Percentiles rank a stretch among this genome's conserved stretches.
These are phyloP conservation scores for Hycleus phaleratus DNA, from an alignment of 1,140 invertebrate species.

Conservation along the genomic window DNA sequence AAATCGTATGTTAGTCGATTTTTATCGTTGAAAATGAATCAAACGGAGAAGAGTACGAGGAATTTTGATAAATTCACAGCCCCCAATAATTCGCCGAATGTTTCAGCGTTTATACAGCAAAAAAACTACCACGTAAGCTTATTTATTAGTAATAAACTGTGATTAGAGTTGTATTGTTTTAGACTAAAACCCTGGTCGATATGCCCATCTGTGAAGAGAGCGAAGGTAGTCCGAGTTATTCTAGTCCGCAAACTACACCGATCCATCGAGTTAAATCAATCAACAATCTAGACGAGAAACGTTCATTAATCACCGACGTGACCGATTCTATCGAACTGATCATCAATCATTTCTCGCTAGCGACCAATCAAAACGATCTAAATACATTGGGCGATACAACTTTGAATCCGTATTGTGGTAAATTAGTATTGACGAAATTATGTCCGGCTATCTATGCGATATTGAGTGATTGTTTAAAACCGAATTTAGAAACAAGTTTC, in stretches of 20 bases:
- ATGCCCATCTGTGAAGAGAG: constrained; percentile 54
- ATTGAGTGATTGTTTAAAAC: constrained; percentile 74
- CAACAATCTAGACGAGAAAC: constrained; percentile 35
- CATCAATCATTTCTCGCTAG: constrained; percentile 50
- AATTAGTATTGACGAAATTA: constrained; percentile 62
- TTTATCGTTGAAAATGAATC: constrained; percentile 50
- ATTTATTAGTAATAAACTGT: neutral
- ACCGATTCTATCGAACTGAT: constrained; percentile 59
- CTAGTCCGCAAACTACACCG: constrained; percentile 43
- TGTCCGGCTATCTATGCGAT: constrained; percentile 80
- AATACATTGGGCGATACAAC: constrained; percentile 47
- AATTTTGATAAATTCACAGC: constrained; percentile 51
- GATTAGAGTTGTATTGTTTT: constrained; percentile 12
- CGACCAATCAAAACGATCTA: constrained; percentile 48
- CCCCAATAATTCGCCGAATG: constrained; percentile 65
- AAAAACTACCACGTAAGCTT: constrained; percentile 35
- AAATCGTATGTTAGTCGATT: constrained; percentile 62
- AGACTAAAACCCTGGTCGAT: constrained; percentile 51
- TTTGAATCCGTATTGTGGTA: constrained; percentile 54
- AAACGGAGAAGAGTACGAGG: constrained; percentile 52
- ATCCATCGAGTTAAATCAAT: constrained; percentile 36
- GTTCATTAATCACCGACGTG: constrained; percentile 52
- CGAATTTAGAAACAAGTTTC: constrained; percentile 74
- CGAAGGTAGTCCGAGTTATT: constrained; percentile 50
- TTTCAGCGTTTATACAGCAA: constrained; percentile 50